Evolutionary conservation across 2,797 vertebrate species (phyloP), one percentile per base, ranked within the genome.

Genomic region (Lacerta bilineata): DNA sequence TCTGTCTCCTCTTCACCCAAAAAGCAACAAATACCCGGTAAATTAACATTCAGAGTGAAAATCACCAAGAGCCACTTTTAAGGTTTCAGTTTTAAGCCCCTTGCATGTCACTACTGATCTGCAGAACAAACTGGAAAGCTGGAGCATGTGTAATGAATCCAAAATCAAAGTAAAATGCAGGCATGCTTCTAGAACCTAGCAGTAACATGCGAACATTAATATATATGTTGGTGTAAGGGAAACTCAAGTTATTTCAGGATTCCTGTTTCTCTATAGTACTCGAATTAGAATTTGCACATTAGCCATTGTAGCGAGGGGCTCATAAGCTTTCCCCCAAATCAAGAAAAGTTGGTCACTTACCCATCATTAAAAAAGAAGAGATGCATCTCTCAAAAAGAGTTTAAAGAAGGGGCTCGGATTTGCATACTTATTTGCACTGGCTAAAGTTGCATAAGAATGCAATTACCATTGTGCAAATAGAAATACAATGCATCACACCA

Each of bases 1-100:
- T 64, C 20, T 64, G 17, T 64, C 61, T 64, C 20, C 59, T 61
- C 59, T 61, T 20, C 92, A 88, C 86, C 92, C 39, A 69, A 69
- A 55, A 95, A 92, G 93, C 23, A 39, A 66, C n/a, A 68, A 76
- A 66, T 88, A n/a, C n/a, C n/a, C n/a, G n/a, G n/a, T n/a, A 94
- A 89, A 80, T 84, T 93, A 88, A 87, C 90, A 94, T 78, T 90
- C 90, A 80, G 81, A 92, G 91, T 76, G 59, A 64, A 91, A 95
- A 87, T 88, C 76, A 88, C 91, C 94, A 93, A 94, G 88, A 55
- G 81, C 43, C 46, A 55, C 7, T 64, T 23, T 5, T 64, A 64
- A 79, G 29, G 27, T 15, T 81, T 64, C 33, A 27, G 7, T 18
- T 79, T 55, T 79, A 79, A 18, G 59, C 59, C 64, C 36, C 20